Evolutionary conservation across 2,888 invertebrate genomes (phyloP), one percentile per base, ranked within the genome.

Genomic region (Pecten maximus): DNA sequence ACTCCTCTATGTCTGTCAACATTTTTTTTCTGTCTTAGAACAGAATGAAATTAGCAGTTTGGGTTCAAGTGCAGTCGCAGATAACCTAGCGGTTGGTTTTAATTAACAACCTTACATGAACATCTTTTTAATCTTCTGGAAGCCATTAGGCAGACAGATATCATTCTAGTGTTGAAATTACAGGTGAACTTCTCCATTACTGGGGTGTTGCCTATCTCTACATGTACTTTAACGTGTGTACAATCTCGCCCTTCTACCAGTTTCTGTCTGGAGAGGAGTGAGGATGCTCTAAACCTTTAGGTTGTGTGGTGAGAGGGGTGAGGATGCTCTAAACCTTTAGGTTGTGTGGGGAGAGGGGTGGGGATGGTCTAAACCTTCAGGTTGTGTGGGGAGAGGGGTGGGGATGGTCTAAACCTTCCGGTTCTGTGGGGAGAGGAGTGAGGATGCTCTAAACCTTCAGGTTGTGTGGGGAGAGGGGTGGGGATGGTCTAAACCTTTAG

Each of bases 11-110:
- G 23, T 54, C 23, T 60, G 74, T 74, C 74, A 54, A 19, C 23
- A 19, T 54, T 54, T 54, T n/a, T 54, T 54, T 54, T 74, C 74
- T 74, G 35, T 28, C 35, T 74, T 74, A 35, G 74, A 74, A 74
- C 74, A 74, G 74, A 28, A 74, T 74, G 35, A 74, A 74, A 74
- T 74, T 74, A 74, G 74, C 74, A 74, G 74, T 74, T 74, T 74
- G 10, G 35, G 74, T 74, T 74, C 74, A 74, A 28, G 74, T 74
- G 35, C 35, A 35, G 35, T 74, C 35, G 28, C 74, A 12, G 74
- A 74, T 74, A 74, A 74, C 74, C 74, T 74, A 35, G 74, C 74
- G 28, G 28, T 74, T 74, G 74, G 74, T 74, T 74, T 74, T 74
- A 74, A 74, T 74, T 74, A 74, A 74, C 74, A 74, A 74, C 28